A percentile compares a stretch with the other conserved stretches of the same genome.
Evolutionary conservation across 2,797 vertebrate genomes (phyloP).

Genomic region (Diplodus puntazzo): DNA sequence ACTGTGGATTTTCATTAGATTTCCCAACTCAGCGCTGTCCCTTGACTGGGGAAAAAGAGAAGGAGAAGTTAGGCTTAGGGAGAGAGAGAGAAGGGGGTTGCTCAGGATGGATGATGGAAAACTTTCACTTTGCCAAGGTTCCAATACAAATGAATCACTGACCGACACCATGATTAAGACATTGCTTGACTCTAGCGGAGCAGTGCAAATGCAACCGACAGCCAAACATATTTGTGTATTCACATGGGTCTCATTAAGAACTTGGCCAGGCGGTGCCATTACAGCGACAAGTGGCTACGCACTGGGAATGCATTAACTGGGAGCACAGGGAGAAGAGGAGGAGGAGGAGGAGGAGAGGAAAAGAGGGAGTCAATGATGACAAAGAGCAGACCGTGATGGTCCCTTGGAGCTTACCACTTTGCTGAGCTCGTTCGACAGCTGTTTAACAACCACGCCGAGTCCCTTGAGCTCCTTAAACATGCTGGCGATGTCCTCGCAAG

Average conservation of each 20-base stretch:
- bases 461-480: conserved; percentile 95
- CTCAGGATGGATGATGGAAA: conserved; percentile 75
- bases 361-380: conserved; percentile 50
- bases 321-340: conserved; percentile 31
- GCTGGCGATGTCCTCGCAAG: conserved; percentile 93
- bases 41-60: conserved; percentile 80
- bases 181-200: conserved; percentile 75
- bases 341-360: conserved; percentile 20
- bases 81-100: conserved; percentile 37
- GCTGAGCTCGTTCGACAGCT: conserved; percentile 89
- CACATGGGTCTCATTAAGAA: conserved; percentile 82
- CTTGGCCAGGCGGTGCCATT: conserved; percentile 71
- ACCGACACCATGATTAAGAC: conserved; percentile 76
- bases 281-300: conserved; percentile 75
- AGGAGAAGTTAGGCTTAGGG: conserved; percentile 8
- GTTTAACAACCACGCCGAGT: conserved; percentile 91
- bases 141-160: conserved; percentile 78
- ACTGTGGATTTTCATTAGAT: conserved; percentile 81
- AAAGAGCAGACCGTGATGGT: conserved; percentile 50
- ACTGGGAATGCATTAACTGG: conserved; percentile 60
- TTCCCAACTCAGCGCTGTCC: conserved; percentile 85
- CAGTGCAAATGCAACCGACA: conserved; percentile 64
- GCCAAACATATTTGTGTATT: conserved; percentile 83
- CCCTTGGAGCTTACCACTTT: conserved; percentile 90
- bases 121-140: conserved; percentile 79